Conservation (phyloP, 2,113 vertebrate species). For the Pelecanoides urinatrix region DNA sequence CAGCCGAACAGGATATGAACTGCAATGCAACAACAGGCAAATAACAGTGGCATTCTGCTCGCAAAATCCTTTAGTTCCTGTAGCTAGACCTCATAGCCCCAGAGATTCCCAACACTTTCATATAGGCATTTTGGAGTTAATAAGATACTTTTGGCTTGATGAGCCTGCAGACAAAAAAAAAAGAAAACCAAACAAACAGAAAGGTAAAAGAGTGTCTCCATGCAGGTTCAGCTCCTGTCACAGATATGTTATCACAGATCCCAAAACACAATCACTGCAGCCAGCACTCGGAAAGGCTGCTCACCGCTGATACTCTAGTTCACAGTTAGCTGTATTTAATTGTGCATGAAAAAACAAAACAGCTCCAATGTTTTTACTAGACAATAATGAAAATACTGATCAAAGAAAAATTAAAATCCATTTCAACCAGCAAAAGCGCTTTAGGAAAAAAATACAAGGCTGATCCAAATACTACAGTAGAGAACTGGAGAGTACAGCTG, state of each 20-base stretch:
- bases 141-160: not conserved
- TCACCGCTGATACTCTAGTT: not conserved
- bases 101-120: not conserved
- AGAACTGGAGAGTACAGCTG: not conserved
- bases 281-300: not conserved
- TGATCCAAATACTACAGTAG: not conserved
- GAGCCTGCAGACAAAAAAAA: not conserved
- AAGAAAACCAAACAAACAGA: not conserved
- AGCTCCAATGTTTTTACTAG: not conserved
- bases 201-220: not conserved
- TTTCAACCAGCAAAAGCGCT: not conserved
- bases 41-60: slow-evolving; percentile 1
- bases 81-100: not conserved
- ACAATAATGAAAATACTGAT: not conserved
- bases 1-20: not conserved
- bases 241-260: not conserved
- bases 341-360: not conserved
- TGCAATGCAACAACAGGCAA: slow-evolving; percentile 9
- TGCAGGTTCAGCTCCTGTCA: not conserved
- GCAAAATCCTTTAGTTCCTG: not conserved
- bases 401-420: not conserved
- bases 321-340: not conserved
- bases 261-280: not conserved
- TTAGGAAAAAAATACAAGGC: not conserved
- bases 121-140: not conserved